Base-by-base conservation (phyloP, 2,113 vertebrate genomes). In the Alethe diademata region DNA sequence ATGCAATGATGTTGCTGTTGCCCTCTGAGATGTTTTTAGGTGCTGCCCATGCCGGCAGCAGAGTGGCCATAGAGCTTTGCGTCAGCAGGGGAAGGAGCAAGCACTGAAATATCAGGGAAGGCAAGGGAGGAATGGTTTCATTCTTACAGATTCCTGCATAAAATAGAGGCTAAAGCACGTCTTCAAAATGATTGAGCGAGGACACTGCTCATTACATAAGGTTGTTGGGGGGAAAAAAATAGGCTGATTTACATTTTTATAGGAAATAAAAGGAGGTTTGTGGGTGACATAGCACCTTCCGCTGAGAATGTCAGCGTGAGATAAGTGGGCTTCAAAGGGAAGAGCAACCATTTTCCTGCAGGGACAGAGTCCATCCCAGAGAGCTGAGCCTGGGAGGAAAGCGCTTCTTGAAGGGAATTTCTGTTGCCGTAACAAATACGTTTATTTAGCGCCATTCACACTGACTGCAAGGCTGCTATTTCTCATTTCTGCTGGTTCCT, bases 241-340 rank as follows among this genome's bases (percentile, higher is more conserved):
- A 40, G 90, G 82, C 82, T 80, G 75, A 79, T 94, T 83, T 94
- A 65, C 83, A 75, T 94, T 95, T 95, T 91, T 78, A 88, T 86
- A 87, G 84, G 91, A 95, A 94, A 85, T 90, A 72, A 89, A 92
- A 75, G 72, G 60, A 94, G 62, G 70, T 93, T 79, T 66, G 95
- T 93, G 94, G 88, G 92, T 88, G 92, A 94, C 70, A 56, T 38
- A 75, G 93, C 80, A 87, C 76, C 94, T 96, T 95, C 73, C 14
- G 5, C 79, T 61, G 73, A 56, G 91, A 82, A 87, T 54, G 91
- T 69, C 94, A 89, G 84, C 3, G 0, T 62, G 93, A 94, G 78
- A 57, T 84, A 88, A 83, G 78, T 70, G 90, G 78, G 86, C 64
- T 92, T 83, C 82, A 86, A 86, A 58, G 47, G 26, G 53, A 80